Evolutionary conservation across 2,797 vertebrate genomes (phyloP).

Genomic region (Crotalus adamanteus): DNA sequence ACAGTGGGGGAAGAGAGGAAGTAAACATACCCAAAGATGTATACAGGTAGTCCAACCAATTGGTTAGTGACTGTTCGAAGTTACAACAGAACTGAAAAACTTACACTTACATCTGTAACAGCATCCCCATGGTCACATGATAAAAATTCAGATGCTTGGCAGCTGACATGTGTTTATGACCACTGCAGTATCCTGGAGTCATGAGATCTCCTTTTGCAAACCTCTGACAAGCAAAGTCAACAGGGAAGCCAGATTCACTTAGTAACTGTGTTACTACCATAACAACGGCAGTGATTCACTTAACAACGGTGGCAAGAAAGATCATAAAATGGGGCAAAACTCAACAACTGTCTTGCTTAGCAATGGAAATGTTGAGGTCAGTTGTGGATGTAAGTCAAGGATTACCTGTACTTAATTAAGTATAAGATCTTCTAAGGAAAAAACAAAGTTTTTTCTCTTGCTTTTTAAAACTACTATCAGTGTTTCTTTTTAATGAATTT

Average conservation of each 20-base stretch:
- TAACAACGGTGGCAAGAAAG: not conserved
- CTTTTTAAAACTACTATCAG: not conserved
- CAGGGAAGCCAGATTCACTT: not conserved
- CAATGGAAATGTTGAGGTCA: not conserved
- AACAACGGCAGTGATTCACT: not conserved
- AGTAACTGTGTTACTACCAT: not conserved
- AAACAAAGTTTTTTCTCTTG: not conserved
- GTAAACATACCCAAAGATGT: slow-evolving; percentile 51
- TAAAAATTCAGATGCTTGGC: too few species aligned
- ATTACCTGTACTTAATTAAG: slow-evolving; percentile 33
- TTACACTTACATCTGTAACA: not conserved
- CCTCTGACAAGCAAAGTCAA: not conserved
- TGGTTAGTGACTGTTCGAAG: not conserved
- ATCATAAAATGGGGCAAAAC: not conserved
- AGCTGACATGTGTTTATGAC: not conserved
- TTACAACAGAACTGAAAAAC: not conserved
- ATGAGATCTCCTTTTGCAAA: not conserved
- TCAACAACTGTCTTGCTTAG: not conserved
- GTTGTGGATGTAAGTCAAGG: not conserved
- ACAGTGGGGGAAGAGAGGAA: not conserved
- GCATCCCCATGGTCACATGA: not conserved
- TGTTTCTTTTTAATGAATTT: not conserved
- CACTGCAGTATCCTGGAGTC: too few species aligned
- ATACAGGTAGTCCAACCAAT: not conserved
- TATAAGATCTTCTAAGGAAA: slow-evolving; percentile 1